Percentiles rank a stretch among this genome's conserved stretches.
Evolutionary conservation across 1,140 invertebrate species (phyloP).

Genomic region (Vanessa tameamea): DNA sequence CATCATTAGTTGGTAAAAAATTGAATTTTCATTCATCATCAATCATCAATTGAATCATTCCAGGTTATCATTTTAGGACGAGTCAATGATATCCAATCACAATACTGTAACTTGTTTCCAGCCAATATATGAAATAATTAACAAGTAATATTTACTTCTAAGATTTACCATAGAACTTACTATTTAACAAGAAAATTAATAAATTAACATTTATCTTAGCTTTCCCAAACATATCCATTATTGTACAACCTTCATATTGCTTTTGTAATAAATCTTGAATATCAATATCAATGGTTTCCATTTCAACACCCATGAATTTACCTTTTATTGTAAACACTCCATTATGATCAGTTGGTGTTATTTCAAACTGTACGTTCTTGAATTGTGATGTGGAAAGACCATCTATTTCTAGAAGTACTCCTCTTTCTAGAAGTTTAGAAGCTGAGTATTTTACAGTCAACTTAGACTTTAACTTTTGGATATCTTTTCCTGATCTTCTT

Average conservation of each 20-base stretch:
- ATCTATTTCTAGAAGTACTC: conserved; percentile 87
- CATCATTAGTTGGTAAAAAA: no score
- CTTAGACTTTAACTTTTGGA: conserved; percentile 83
- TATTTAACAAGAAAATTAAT: conserved; percentile 88
- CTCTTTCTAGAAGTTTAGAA: conserved; percentile 87
- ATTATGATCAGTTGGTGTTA: conserved; percentile 84
- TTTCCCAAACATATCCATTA: conserved; percentile 91
- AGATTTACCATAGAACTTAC: conserved; percentile 88
- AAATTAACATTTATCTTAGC: conserved; percentile 91
- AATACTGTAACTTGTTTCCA: no score
- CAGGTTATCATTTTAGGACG: no score
- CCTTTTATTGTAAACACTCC: conserved; percentile 88
- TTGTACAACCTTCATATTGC: conserved; percentile 89
- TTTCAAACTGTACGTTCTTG: conserved; percentile 91
- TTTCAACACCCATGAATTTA: conserved; percentile 90
- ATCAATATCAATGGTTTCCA: conserved; percentile 89
- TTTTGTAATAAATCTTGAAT: conserved; percentile 89
- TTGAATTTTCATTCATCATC: no score
- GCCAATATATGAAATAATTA: no score
- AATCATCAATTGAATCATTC: no score
- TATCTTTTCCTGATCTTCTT: conserved; percentile 76
- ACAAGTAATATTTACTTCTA: conserved; percentile 10
- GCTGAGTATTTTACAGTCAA: conserved; percentile 87
- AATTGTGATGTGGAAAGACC: conserved; percentile 85
- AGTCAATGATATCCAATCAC: no score